phyloP scores from a whole-genome alignment of 2,113 vertebrate species.

The Aplodontia rufa region DNA sequence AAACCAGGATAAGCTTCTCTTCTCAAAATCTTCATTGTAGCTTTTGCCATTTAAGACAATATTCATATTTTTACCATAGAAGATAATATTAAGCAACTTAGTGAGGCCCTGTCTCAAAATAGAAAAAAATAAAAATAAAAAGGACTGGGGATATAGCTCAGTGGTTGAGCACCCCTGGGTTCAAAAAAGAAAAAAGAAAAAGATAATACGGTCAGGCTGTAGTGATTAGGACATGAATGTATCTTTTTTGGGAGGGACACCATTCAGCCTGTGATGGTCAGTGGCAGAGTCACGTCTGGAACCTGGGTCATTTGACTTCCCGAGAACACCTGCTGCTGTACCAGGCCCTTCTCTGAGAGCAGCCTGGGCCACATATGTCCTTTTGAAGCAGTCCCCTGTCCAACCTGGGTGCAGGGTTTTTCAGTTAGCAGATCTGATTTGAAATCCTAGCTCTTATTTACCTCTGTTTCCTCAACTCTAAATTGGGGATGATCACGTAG shows the following conservation, averaged over 20 bases:
- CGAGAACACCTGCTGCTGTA: background rate
- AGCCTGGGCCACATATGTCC: background rate
- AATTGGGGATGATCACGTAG: background rate
- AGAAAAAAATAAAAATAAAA: too few species aligned
- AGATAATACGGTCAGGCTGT: too few species aligned
- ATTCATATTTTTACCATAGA: background rate
- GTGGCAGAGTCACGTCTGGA: background rate
- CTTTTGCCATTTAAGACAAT: background rate
- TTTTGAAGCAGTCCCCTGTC: background rate
- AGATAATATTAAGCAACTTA: background rate
- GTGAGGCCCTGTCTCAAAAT: too few species aligned
- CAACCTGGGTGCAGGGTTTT: background rate
- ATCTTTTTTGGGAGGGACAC: rapidly evolving
- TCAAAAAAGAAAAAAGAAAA: too few species aligned
- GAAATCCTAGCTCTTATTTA: background rate
- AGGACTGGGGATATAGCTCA: too few species aligned
- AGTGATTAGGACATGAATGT: background rate
- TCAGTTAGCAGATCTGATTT: background rate
- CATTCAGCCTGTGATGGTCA: background rate
- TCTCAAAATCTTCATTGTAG: background rate
- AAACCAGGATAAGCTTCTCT: background rate
- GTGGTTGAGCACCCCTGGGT: too few species aligned
- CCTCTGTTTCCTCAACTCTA: background rate
- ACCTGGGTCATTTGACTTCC: background rate
- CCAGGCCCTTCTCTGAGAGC: background rate